phyloP scores from a whole-genome alignment of 2,888 invertebrate species.

The Globia sparganii region DNA sequence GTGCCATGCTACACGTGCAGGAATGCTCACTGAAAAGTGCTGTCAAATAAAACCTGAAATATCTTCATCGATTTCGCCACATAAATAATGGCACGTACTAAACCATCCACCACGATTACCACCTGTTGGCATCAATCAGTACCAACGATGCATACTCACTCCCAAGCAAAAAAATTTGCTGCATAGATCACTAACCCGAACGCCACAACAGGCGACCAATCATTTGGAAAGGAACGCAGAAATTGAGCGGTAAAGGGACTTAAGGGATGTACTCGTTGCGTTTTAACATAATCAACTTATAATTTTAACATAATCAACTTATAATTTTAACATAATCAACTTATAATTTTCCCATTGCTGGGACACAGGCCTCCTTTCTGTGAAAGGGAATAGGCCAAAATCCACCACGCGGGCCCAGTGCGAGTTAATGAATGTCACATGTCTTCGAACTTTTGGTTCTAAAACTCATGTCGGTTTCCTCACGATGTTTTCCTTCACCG shows the following conservation, averaged over 20 bases:
- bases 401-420: no score
- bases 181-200: constrained; percentile 29
- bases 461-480: no score
- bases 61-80: constrained; percentile 19
- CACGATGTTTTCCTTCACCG: no score
- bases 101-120: not conserved
- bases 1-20: no score
- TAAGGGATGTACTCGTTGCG: not conserved
- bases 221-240: constrained; percentile 23
- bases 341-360: no score
- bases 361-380: no score
- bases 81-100: constrained; percentile 16
- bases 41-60: constrained; percentile 8
- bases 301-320: no score
- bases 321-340: no score
- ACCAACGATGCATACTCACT: constrained; percentile 27
- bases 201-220: constrained; percentile 21
- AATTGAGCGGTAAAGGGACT: constrained; percentile 25
- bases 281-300: no score
- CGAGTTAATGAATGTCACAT: no score
- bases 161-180: constrained; percentile 38
- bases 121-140: constrained; percentile 44
- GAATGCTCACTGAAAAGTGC: not conserved
- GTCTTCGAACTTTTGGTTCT: no score
- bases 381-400: no score